Evolutionary conservation across 2,113 vertebrate species (phyloP).

Genomic region (Mesocricetus auratus): DNA sequence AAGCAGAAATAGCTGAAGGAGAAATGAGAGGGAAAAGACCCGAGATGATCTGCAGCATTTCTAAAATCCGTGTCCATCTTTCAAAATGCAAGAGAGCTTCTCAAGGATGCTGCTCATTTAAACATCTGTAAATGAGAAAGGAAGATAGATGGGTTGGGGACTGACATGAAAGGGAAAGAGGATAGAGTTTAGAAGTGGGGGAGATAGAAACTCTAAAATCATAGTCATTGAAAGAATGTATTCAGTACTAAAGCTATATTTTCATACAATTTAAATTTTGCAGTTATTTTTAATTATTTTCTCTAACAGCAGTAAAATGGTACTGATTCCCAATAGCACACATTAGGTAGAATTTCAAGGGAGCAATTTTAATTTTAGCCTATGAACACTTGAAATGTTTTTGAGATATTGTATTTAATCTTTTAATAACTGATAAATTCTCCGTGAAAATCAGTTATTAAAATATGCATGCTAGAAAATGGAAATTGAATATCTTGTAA

Average conservation of each 20-base stretch:
- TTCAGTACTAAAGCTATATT: background rate
- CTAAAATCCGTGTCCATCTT: background rate
- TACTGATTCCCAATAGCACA: background rate
- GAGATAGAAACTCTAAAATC: background rate
- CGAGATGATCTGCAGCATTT: background rate
- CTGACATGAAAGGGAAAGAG: too few relatives aligned
- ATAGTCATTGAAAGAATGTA: background rate
- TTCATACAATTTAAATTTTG: background rate
- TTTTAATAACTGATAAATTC: background rate
- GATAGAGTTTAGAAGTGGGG: background rate
- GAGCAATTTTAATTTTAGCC: background rate
- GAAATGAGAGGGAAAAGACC: background rate
- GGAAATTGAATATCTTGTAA: background rate
- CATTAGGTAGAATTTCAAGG: background rate
- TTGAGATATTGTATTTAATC: background rate
- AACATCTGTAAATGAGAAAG: background rate
- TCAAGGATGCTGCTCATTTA: background rate
- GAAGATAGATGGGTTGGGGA: background rate
- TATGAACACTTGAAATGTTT: background rate
- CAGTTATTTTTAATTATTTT: conserved; percentile 9
- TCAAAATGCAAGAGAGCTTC: background rate
- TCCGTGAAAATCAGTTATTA: background rate
- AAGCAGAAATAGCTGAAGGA: background rate
- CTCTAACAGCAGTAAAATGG: background rate
- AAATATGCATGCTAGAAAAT: background rate